Evolutionary conservation across 1,140 invertebrate genomes (phyloP), one percentile per base, ranked within the genome.

Genomic region (Philotrypesis tridentata): DNA sequence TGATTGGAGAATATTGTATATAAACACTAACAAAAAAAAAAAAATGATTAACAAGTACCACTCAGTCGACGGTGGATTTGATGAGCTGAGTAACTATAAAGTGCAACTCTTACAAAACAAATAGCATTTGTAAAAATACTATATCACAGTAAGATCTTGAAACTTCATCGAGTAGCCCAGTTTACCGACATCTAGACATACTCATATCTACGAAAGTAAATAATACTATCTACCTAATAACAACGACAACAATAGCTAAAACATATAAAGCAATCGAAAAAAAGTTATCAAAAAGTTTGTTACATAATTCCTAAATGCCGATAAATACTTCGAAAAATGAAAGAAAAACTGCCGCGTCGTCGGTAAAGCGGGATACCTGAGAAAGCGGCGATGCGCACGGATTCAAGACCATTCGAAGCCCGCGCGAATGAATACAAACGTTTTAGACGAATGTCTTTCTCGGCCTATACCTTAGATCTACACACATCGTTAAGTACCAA

Each of bases 401-500:
- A 40, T 70, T 48, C 29, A 61, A 40, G 43, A 79, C 29, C 68
- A 79, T 79, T 79, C 29, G 48, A 40, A 61, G 23, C 31, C 23
- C 29, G 55, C 31, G 61, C 61, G 25, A 79, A 8, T 61, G 27
- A 78, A 55, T 48, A 78, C 4, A 33, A 33, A 21, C 29, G 67
- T 71, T 8, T 31, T 33, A 55, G 27, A 60, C 40, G 11, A 25
- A 48, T 8, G 33, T 23, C 27, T 3, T 55, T 17, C 33, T 61
- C 31, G 17, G 68, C 68, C 14, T 55, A 70, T 75, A 80, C 60
- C 67, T 82, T 77, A 77, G 63, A 85, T 85, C 61, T 85, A 84
- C 79, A 73, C 84, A 85, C 85, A 87, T 87, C 61, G 48, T 87
- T 89, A 90, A 89, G 87, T 90, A 90, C 85, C 82, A 89, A 90